A percentile compares a stretch with the other conserved stretches of the same genome.
Conservation (phyloP, 2,113 vertebrate genomes). For the Periophthalmus modestus region DNA sequence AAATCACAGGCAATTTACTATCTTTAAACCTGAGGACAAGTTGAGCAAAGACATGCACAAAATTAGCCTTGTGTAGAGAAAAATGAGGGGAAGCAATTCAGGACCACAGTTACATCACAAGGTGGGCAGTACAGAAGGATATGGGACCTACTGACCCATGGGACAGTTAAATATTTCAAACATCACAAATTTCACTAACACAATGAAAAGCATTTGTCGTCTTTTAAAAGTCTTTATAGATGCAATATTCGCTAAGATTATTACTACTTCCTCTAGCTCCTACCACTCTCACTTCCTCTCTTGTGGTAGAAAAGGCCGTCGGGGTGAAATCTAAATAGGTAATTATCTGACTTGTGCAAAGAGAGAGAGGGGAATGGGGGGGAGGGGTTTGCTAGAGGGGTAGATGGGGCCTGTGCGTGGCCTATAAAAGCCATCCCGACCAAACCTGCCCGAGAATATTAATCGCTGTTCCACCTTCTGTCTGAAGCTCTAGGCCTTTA, state of each 20-base stretch:
- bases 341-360: constrained; percentile 58
- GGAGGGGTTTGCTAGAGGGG: neutral
- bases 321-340: constrained; percentile 67
- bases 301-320: constrained; percentile 46
- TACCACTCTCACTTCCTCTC: constrained; percentile 40
- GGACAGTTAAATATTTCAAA: too few relatives aligned
- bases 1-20: too few relatives aligned
- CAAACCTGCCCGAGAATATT: constrained; percentile 59
- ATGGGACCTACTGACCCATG: too few relatives aligned
- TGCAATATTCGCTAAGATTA: constrained; percentile 32
- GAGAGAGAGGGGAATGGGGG: neutral
- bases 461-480: constrained; percentile 57
- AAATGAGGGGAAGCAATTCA: too few relatives aligned
- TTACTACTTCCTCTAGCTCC: constrained; percentile 4
- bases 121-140: too few relatives aligned
- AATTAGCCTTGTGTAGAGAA: too few relatives aligned
- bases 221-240: constrained; percentile 12
- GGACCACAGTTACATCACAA: too few relatives aligned
- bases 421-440: constrained; percentile 49
- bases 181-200: neutral
- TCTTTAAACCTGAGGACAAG: too few relatives aligned
- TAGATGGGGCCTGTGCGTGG: constrained; percentile 42
- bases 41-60: too few relatives aligned
- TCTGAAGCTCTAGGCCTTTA: constrained; percentile 30
- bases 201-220: neutral